phyloP scores from a whole-genome alignment of 92 coral and sea anemone genomes.

The Epizoanthus illoricatus region DNA sequence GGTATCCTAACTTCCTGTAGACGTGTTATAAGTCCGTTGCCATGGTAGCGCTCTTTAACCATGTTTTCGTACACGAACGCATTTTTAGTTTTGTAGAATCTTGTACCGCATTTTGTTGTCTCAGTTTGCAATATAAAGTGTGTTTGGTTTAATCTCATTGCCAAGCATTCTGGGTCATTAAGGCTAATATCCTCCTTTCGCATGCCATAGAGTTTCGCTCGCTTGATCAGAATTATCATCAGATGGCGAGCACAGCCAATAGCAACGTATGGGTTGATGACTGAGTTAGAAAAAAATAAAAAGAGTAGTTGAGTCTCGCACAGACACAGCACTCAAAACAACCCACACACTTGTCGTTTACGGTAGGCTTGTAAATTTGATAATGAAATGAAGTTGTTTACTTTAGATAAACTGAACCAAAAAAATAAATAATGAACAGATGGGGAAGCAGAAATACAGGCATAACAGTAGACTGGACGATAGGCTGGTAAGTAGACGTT shows the following conservation, averaged over 20 bases:
- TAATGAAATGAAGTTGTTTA: too few species aligned
- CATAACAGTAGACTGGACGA: too few species aligned
- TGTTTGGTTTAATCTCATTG: constrained; percentile 54
- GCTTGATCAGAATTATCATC: constrained; percentile 59
- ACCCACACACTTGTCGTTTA: too few species aligned
- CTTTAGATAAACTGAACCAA: too few species aligned
- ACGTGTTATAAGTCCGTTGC: constrained; percentile 60
- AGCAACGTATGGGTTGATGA: constrained; percentile 66
- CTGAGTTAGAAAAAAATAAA: constrained; percentile 1
- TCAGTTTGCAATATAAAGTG: constrained; percentile 65
- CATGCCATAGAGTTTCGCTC: constrained; percentile 57
- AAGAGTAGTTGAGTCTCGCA: not conserved
- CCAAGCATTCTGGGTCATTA: constrained; percentile 66
- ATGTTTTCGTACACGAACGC: constrained; percentile 75
- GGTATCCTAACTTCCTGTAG: constrained; percentile 74
- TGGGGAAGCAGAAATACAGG: too few species aligned
- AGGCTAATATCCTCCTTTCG: constrained; percentile 61
- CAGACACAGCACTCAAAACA: not conserved
- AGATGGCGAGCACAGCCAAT: constrained; percentile 74
- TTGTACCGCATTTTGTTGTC: constrained; percentile 70
- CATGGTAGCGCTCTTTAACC: constrained; percentile 60
- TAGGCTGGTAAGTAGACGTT: too few species aligned
- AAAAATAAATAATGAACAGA: too few species aligned
- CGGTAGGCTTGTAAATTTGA: too few species aligned
- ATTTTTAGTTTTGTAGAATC: constrained; percentile 53